A percentile compares a stretch with the other conserved stretches of the same genome.
phyloP scores from a whole-genome alignment of 1,140 invertebrate genomes.

The Nixonia krombeini region DNA sequence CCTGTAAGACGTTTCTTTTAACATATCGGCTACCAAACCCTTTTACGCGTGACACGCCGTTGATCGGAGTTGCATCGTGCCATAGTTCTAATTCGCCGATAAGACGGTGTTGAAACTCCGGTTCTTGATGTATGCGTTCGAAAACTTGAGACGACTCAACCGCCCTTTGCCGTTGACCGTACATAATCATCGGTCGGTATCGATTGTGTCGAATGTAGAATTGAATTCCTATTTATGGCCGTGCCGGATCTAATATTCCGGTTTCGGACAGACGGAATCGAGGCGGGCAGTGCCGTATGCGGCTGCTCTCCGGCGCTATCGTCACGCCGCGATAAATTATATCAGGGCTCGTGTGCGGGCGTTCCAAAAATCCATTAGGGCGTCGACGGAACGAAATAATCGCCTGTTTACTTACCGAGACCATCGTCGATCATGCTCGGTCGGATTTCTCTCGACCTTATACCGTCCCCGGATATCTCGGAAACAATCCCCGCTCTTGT shows the following conservation, averaged over 20 bases:
- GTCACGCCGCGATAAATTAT: slow-evolving; percentile 8
- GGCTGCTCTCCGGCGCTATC: background rate
- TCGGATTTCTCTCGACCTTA: slow-evolving; percentile 5
- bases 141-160: slow-evolving; percentile 9
- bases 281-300: background rate
- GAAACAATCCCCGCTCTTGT: slow-evolving; percentile 11
- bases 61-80: slow-evolving; percentile 5
- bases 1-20: no score
- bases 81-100: slow-evolving; percentile 16
- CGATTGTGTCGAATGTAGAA: slow-evolving; percentile 31
- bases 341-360: slow-evolving; percentile 6
- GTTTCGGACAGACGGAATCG: background rate
- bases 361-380: slow-evolving; percentile 33
- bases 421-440: slow-evolving; percentile 42
- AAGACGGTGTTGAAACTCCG: slow-evolving; percentile 12
- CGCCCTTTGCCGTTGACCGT: slow-evolving; percentile 11
- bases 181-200: slow-evolving; percentile 16
- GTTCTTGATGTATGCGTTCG: background rate
- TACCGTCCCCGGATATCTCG: slow-evolving; percentile 8
- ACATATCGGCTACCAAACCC: no score
- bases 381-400: slow-evolving; percentile 21
- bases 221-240: slow-evolving; percentile 43
- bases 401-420: slow-evolving; percentile 27
- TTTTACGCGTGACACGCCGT: background rate
- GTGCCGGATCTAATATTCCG: background rate